Conservation (phyloP, 2,888 invertebrate genomes). For the Polymixis flavicincta region DNA sequence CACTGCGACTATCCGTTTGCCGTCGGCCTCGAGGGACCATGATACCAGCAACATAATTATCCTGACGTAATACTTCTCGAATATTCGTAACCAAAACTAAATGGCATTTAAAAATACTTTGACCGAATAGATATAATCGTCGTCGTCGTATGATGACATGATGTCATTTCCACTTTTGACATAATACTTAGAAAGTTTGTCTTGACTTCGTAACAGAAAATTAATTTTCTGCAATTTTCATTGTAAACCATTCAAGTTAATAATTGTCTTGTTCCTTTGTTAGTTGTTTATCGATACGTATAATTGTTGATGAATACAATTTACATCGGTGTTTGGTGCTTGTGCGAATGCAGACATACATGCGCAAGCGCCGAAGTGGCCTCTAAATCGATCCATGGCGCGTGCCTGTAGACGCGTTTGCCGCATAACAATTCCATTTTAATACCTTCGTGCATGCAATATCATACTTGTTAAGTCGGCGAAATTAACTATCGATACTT, state of each 20-base stretch:
- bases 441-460: slow-evolving; percentile 69
- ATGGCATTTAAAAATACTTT: slow-evolving; percentile 61
- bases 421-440: slow-evolving; percentile 81
- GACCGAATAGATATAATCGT: slow-evolving; percentile 55
- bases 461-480: slow-evolving; percentile 67
- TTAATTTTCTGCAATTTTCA: slow-evolving; percentile 4
- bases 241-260: slow-evolving; percentile 6
- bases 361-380: slow-evolving; percentile 70
- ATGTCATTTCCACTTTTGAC: slow-evolving; percentile 43
- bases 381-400: slow-evolving; percentile 77
- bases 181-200: slow-evolving; percentile 48
- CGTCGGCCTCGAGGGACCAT: slow-evolving; percentile 61
- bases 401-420: slow-evolving; percentile 80
- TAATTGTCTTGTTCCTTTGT: slow-evolving; percentile 31
- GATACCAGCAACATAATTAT: slow-evolving; percentile 42
- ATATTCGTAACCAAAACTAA: slow-evolving; percentile 52
- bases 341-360: slow-evolving; percentile 67
- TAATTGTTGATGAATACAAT: slow-evolving; percentile 59
- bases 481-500: slow-evolving; percentile 54
- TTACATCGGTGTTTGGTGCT: slow-evolving; percentile 66
- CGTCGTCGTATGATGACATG: slow-evolving; percentile 20
- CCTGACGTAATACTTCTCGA: slow-evolving; percentile 63
- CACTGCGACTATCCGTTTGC: slow-evolving; percentile 55
- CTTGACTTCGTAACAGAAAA: neutral
- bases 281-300: slow-evolving; percentile 32